phyloP scores from a whole-genome alignment of 1,140 invertebrate species.

The Pseudomyrmex cubaensis region DNA sequence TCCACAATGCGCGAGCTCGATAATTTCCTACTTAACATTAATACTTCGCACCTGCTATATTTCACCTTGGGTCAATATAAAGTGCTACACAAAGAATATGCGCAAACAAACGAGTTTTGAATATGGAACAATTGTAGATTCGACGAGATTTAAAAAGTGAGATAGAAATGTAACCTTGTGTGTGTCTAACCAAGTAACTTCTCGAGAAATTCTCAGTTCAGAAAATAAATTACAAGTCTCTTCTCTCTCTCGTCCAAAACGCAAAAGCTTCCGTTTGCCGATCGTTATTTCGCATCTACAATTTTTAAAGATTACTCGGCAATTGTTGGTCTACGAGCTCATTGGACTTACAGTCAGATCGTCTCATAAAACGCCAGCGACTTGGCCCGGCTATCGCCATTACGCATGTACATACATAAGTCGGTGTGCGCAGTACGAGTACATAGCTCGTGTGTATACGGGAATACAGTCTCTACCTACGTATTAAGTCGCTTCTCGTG shows the following conservation, averaged over 20 bases:
- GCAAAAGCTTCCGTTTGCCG: neutral
- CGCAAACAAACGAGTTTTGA: neutral
- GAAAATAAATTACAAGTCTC: neutral
- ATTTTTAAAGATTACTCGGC: neutral
- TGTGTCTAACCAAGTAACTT: too few relatives aligned
- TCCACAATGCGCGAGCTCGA: constrained; percentile 29
- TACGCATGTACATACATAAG: constrained; percentile 60
- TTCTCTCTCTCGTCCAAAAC: too few relatives aligned
- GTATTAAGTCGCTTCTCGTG: constrained; percentile 50
- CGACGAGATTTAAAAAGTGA: too few relatives aligned
- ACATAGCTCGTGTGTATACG: constrained; percentile 36
- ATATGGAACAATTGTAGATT: too few relatives aligned
- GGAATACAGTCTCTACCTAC: constrained; percentile 53
- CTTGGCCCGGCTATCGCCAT: constrained; percentile 59
- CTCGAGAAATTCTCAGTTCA: neutral
- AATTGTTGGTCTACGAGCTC: neutral
- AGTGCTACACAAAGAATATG: neutral
- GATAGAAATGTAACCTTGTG: neutral
- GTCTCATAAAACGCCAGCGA: constrained; percentile 48
- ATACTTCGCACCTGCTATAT: constrained; percentile 44
- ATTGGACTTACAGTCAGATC: constrained; percentile 25
- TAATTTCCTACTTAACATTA: constrained; percentile 61
- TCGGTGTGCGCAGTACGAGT: constrained; percentile 38
- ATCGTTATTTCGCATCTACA: neutral
- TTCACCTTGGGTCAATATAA: constrained; percentile 8